Conservation (phyloP, 53 echinoderm and acorn worm species). For the Paracentrotus lividus region DNA sequence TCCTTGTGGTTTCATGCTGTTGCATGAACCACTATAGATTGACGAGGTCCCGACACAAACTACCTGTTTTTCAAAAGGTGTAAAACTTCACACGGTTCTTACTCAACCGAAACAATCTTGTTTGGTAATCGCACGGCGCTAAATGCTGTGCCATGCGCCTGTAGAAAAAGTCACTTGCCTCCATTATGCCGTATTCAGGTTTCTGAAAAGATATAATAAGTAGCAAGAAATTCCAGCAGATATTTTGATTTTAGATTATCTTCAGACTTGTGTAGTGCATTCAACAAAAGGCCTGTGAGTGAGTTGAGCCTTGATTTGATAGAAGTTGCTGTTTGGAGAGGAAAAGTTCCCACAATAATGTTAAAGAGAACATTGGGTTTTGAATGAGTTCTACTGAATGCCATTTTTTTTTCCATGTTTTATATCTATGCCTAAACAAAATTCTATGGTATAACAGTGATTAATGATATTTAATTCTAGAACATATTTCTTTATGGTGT, state of each 20-base stretch:
- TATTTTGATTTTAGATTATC: constrained; percentile 30
- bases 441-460: no score
- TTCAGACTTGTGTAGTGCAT: not conserved
- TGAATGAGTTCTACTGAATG: no score
- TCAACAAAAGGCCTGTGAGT: not conserved
- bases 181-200: not conserved
- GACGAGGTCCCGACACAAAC: not conserved
- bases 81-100: constrained; percentile 45
- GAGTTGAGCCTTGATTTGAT: not conserved
- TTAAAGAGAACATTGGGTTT: not conserved
- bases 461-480: no score
- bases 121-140: not conserved
- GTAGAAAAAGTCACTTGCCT: not conserved
- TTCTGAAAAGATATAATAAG: not conserved
- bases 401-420: not conserved
- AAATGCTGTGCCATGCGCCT: not conserved
- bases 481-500: no score
- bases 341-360: not conserved
- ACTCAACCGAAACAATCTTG: constrained; percentile 22
- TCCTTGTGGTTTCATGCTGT: not conserved
- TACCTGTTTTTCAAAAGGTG: not conserved
- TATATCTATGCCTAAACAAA: no score
- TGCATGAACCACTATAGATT: no score
- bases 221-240: not conserved
- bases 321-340: not conserved